phyloP scores from a whole-genome alignment of 2,888 invertebrate genomes.

The Ditylenchus weischeri region DNA sequence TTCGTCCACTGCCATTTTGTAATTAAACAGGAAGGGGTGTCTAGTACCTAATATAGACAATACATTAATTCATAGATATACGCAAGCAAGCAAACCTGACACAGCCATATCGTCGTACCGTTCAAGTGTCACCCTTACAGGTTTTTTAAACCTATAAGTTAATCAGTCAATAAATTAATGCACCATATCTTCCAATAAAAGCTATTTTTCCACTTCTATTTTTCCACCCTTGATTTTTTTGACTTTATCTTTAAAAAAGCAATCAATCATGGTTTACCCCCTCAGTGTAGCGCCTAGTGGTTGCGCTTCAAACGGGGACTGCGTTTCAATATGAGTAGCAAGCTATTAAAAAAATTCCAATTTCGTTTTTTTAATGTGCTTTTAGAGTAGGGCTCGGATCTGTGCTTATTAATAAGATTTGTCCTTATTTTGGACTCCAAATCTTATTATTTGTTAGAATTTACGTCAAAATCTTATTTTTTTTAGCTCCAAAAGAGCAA shows the following conservation, averaged over 20 bases:
- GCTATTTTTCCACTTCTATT: too few relatives aligned
- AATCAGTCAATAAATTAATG: background rate
- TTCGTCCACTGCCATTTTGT: conserved; percentile 70
- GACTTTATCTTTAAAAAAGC: too few relatives aligned
- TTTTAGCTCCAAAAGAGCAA: too few relatives aligned
- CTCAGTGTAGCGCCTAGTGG: background rate
- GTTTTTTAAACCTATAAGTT: conserved; percentile 68
- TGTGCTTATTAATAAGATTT: too few relatives aligned
- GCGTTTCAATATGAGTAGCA: background rate
- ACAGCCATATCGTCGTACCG: conserved; percentile 89
- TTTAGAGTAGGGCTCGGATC: too few relatives aligned
- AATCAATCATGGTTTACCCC: background rate
- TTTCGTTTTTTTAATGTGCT: too few relatives aligned
- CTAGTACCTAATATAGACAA: conserved; percentile 66
- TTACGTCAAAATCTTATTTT: too few relatives aligned
- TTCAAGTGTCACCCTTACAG: conserved; percentile 83
- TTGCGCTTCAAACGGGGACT: background rate
- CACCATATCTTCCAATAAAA: too few relatives aligned
- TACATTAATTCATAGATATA: too few relatives aligned
- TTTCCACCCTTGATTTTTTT: too few relatives aligned
- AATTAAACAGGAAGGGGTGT: conserved; percentile 82
- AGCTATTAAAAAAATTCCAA: background rate
- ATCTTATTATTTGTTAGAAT: too few relatives aligned
- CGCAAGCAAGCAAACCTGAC: conserved; percentile 64
- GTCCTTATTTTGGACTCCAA: too few relatives aligned